Base-by-base conservation (phyloP, 2,888 invertebrate species). In the Onthophagus sagittarius region DNA sequence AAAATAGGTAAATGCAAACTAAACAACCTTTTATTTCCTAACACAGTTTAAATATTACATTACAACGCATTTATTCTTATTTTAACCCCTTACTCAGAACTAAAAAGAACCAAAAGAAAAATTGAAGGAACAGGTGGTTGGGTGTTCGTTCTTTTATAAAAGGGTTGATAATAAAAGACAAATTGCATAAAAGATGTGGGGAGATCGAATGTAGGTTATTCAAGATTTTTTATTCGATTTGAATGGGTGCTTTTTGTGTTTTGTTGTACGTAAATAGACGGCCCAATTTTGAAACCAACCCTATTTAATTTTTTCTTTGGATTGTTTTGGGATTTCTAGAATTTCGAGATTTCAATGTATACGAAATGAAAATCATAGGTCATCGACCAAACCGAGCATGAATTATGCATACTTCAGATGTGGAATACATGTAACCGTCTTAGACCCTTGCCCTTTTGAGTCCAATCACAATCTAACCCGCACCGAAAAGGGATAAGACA, bases 361-460 rank as follows among this genome's bases (percentile, higher is more conserved):
- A 62, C 62, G 13, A 62, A 13, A n/a, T 63, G 15, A 63, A 63
- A 63, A 63, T 63, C 63, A 74, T 73, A 82, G 84, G 84, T 84
- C 85, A 84, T 81, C 84, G 84, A 84, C 83, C 84, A 82, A 83
- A 81, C 84, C 80, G 83, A 83, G 82, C 84, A 85, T 86, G 85
- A 85, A 86, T 86, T 84, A 86, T 86, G 85, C 84, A 86, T 85
- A 81, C 83, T 85, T 84, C 85, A 85, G 85, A 85, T 85, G 85
- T 83, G 84, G 85, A 85, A 85, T 84, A 84, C 85, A 83, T 86
- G 85, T 86, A 84, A 81, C 79, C 23, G 23, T 23, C 78, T 53
- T 76, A 77, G 77, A 77, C 78, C 78, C 76, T 75, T 62, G 67
- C 71, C 72, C 70, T 74, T 74, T 77, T 74, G 75, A 75, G 74